Conservation (phyloP, 64 coral and sea anemone species). For the Montipora cactus region DNA sequence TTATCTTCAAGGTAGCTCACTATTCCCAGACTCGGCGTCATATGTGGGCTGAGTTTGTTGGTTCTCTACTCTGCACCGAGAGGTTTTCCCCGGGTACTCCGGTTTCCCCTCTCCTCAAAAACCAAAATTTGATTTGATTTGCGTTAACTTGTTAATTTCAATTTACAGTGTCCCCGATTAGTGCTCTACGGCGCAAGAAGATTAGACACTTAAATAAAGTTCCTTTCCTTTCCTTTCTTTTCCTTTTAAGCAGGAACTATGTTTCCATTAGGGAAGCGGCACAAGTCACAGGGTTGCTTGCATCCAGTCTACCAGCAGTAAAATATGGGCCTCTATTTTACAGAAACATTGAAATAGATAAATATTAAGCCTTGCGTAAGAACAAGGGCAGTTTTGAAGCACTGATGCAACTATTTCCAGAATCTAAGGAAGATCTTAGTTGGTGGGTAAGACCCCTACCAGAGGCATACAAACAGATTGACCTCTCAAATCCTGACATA, state of each 20-base stretch:
- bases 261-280: neutral
- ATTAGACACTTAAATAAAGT: no score
- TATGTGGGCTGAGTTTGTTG: no score
- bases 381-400: constrained; percentile 14
- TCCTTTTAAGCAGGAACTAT: neutral
- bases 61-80: no score
- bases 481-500: neutral
- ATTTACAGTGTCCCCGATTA: no score
- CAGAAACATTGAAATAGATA: constrained; percentile 11
- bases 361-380: neutral
- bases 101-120: no score
- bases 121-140: no score
- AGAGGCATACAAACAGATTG: neutral
- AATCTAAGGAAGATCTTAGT: neutral
- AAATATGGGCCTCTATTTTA: constrained; percentile 41
- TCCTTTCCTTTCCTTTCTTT: no score
- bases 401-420: constrained; percentile 1
- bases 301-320: constrained; percentile 40
- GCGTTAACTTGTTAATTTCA: no score
- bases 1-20: constrained; percentile 2
- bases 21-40: no score
- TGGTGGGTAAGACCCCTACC: constrained; percentile 25
- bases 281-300: neutral
- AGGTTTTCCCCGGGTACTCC: no score
- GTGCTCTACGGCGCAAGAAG: no score